A percentile compares a stretch with the other conserved stretches of the same genome.
Conservation (phyloP, 2,113 vertebrate genomes). For the Brevimyrus niger region DNA sequence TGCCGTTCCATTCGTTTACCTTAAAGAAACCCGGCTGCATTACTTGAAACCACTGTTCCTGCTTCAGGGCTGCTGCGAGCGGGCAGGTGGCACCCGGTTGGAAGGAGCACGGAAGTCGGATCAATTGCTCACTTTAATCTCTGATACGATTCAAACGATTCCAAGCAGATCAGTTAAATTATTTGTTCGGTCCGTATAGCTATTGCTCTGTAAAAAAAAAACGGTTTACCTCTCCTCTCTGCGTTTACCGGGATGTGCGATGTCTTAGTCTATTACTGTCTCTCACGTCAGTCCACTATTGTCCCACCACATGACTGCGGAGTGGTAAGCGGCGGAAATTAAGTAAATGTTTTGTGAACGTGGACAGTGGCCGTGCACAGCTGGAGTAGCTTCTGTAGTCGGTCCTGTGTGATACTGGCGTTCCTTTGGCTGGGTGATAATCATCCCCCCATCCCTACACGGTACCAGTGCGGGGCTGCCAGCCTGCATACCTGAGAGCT, state of each 20-base stretch:
- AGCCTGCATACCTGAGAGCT: background rate
- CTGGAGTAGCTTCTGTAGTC: constrained; percentile 32
- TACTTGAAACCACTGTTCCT: constrained; percentile 25
- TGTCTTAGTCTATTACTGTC: background rate
- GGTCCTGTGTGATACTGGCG: constrained; percentile 37
- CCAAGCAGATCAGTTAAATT: background rate
- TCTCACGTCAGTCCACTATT: background rate
- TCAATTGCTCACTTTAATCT: background rate
- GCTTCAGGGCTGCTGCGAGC: background rate
- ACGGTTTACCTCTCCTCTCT: background rate
- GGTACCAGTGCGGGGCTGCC: background rate
- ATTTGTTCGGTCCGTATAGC: background rate
- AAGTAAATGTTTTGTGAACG: constrained; percentile 43
- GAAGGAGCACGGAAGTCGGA: background rate
- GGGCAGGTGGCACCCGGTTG: background rate
- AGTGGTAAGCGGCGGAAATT: constrained; percentile 25
- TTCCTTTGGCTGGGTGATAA: constrained; percentile 29
- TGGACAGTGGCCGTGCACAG: constrained; percentile 47
- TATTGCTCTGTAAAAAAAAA: background rate
- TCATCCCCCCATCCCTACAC: constrained; percentile 14
- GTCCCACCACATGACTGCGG: constrained; percentile 12
- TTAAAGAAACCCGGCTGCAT: constrained; percentile 35
- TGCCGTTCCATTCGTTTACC: constrained; percentile 19
- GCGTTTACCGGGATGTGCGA: background rate
- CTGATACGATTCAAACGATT: background rate